A percentile compares a stretch with the other conserved stretches of the same genome.
Evolutionary conservation across 2,113 vertebrate species (phyloP).

Genomic region (Thamnophis sirtalis): DNA sequence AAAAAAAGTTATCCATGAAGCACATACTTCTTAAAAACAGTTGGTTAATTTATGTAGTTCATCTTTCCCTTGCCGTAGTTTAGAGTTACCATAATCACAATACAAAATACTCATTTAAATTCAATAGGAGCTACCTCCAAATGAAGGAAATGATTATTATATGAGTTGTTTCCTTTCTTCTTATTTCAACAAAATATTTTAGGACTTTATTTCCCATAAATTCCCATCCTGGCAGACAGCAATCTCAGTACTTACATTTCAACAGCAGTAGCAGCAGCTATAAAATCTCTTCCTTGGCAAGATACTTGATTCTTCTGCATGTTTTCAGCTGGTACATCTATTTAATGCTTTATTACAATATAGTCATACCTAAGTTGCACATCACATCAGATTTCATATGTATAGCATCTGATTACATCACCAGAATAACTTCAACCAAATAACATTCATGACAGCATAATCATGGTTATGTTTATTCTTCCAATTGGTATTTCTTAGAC

Average conservation of each 20-base stretch:
- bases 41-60: conserved; percentile 57
- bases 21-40: conserved; percentile 47
- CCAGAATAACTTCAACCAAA: not conserved
- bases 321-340: conserved; percentile 56
- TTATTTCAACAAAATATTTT: conserved; percentile 56
- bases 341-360: conserved; percentile 43
- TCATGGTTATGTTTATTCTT: not conserved
- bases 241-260: conserved; percentile 67
- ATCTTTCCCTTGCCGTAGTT: conserved; percentile 50
- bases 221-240: conserved; percentile 62
- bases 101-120: conserved; percentile 47
- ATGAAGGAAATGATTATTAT: conserved; percentile 48
- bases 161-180: not conserved
- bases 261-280: conserved; percentile 45
- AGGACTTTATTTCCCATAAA: conserved; percentile 66
- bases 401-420: not conserved
- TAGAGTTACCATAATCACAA: conserved; percentile 58
- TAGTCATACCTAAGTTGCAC: conserved; percentile 3
- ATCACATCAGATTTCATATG: conserved; percentile 4
- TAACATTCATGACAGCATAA: not conserved
- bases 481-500: not conserved
- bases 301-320: conserved; percentile 38
- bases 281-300: conserved; percentile 45
- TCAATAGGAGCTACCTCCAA: conserved; percentile 48
- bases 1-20: conserved; percentile 27